A percentile compares a stretch with the other conserved stretches of the same genome.
These are phyloP conservation scores for Drosophila infuscata DNA, from an alignment of 2,888 invertebrate species.

Conservation along the genomic window DNA sequence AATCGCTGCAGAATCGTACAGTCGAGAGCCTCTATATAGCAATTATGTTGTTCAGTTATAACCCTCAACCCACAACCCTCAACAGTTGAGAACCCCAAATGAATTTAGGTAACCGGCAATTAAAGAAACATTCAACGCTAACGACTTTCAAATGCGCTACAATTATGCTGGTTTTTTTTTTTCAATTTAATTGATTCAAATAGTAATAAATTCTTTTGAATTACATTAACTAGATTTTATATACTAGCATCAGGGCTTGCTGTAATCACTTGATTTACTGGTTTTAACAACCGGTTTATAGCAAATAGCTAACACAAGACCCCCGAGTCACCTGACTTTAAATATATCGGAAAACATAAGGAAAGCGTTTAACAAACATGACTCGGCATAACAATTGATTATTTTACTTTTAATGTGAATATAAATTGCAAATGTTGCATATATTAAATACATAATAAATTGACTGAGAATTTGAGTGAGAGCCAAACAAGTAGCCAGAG, in stretches of 20 bases:
- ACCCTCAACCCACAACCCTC: constrained; percentile 19
- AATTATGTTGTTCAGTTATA: constrained; percentile 8
- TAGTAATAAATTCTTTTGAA: background rate
- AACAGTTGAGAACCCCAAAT: constrained; percentile 27
- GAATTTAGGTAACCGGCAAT: constrained; percentile 33
- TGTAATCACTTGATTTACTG: background rate
- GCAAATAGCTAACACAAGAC: background rate
- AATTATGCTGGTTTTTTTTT: background rate
- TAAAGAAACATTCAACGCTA: background rate
- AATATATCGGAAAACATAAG: too few relatives aligned
- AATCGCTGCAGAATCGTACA: constrained; percentile 5
- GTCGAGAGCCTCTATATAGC: constrained; percentile 6
- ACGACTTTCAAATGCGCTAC: constrained; percentile 41
- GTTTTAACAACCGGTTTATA: background rate
- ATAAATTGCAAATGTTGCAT: too few relatives aligned
- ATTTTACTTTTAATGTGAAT: too few relatives aligned
- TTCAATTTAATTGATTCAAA: background rate
- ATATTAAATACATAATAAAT: too few relatives aligned
- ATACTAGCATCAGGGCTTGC: background rate
- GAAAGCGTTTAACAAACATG: too few relatives aligned
- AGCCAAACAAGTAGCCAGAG: background rate
- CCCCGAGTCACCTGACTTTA: background rate
- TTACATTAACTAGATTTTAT: background rate
- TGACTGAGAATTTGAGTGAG: too few relatives aligned
- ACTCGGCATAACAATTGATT: too few relatives aligned